Conservation (phyloP, 2,797 vertebrate genomes). For the Linurgus olivaceus region DNA sequence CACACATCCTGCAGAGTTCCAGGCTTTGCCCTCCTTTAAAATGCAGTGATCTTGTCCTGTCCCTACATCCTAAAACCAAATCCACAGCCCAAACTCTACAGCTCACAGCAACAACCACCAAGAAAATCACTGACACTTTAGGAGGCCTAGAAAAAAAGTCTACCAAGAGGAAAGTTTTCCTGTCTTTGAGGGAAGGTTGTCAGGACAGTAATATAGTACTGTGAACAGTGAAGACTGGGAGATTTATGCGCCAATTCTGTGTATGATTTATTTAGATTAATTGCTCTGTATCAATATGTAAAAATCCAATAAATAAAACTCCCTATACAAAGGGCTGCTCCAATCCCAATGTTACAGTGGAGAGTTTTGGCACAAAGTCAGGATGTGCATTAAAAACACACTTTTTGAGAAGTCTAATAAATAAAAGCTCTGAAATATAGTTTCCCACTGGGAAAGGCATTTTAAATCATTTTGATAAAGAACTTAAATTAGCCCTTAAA, state of each 20-base stretch:
- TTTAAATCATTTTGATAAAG: constrained; percentile 84
- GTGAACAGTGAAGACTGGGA: constrained; percentile 9
- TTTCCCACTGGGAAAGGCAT: constrained; percentile 74
- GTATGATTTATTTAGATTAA: constrained; percentile 78
- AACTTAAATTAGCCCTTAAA: constrained; percentile 77
- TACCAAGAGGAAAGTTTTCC: background rate
- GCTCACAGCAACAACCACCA: background rate
- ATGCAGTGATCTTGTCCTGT: background rate
- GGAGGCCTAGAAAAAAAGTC: background rate
- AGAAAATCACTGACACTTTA: background rate
- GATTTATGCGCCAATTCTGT: constrained; percentile 74
- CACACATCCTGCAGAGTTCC: background rate
- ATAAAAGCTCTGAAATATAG: constrained; percentile 81
- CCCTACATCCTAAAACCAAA: background rate
- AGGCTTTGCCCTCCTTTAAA: constrained; percentile 6
- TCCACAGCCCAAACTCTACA: background rate
- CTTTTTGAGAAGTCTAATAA: constrained; percentile 79
- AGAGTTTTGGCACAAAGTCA: constrained; percentile 81
- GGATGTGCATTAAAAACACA: constrained; percentile 83
- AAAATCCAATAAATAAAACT: constrained; percentile 78
- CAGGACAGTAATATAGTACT: constrained; percentile 25
- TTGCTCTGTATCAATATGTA: constrained; percentile 72
- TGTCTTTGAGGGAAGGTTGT: constrained; percentile 14
- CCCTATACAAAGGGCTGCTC: constrained; percentile 60
- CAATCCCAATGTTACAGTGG: constrained; percentile 67